phyloP scores from a whole-genome alignment of 2,888 invertebrate genomes.

The Agapostemon virescens region DNA sequence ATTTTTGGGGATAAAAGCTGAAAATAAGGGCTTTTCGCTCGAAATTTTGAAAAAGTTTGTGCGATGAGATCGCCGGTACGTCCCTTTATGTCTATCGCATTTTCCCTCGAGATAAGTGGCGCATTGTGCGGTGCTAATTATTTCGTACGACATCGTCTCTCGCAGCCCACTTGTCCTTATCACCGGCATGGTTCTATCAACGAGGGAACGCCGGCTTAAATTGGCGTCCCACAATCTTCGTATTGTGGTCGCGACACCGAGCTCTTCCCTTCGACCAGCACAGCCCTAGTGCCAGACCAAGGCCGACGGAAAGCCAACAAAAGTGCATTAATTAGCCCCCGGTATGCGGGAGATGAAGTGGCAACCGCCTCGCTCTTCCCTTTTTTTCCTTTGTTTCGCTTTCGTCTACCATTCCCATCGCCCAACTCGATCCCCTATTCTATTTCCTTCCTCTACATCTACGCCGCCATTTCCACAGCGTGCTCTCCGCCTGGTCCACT shows the following conservation, averaged over 20 bases:
- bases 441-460: neutral
- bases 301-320: constrained; percentile 64
- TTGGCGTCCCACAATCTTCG: constrained; percentile 22
- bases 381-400: constrained; percentile 41
- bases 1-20: neutral
- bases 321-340: constrained; percentile 73
- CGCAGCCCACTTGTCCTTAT: constrained; percentile 30
- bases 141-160: constrained; percentile 48
- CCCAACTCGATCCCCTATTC: neutral
- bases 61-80: neutral
- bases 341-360: constrained; percentile 62
- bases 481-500: neutral
- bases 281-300: constrained; percentile 44
- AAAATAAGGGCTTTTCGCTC: neutral
- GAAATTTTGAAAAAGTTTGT: neutral
- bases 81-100: neutral
- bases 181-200: constrained; percentile 32
- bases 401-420: neutral
- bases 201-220: neutral
- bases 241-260: constrained; percentile 14
- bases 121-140: constrained; percentile 59
- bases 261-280: neutral
- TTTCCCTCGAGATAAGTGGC: constrained; percentile 4
- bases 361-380: constrained; percentile 44
- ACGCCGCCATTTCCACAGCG: constrained; percentile 1